Conservation (phyloP, 2,888 invertebrate species). For the Lasioglossum villosulum region DNA sequence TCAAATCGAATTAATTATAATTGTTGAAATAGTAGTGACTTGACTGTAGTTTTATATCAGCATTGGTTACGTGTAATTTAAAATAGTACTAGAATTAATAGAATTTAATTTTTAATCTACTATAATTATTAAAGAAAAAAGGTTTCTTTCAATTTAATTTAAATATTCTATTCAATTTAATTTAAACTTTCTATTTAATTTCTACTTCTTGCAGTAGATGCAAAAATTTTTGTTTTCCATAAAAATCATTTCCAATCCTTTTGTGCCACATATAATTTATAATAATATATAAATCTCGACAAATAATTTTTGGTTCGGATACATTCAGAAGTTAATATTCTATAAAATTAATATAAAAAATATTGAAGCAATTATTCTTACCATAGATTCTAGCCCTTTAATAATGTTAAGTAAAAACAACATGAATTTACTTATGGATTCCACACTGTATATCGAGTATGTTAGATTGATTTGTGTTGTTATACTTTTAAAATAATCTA, state of each 20-base stretch:
- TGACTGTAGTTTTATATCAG: not conserved
- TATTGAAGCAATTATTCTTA: not conserved
- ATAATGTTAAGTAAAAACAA: no score
- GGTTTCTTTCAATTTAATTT: no score
- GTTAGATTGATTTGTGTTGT: not conserved
- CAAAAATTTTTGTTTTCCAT: not conserved
- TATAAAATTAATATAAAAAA: not conserved
- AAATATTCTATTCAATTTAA: no score
- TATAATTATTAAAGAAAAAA: not conserved
- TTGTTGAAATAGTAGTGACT: not conserved
- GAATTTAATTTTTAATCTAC: not conserved
- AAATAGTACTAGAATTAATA: not conserved
- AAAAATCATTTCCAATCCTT: not conserved
- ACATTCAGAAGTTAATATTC: not conserved
- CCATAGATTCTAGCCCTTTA: no score
- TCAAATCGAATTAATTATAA: not conserved
- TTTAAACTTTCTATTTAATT: not conserved
- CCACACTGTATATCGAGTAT: not conserved
- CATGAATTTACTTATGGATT: not conserved
- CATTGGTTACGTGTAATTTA: not conserved
- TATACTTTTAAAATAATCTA: not conserved
- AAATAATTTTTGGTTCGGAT: not conserved
- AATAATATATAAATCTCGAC: not conserved
- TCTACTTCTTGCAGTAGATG: not conserved
- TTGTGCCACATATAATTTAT: not conserved